phyloP scores from a whole-genome alignment of 2,888 invertebrate genomes.

The Furcula furcula region DNA sequence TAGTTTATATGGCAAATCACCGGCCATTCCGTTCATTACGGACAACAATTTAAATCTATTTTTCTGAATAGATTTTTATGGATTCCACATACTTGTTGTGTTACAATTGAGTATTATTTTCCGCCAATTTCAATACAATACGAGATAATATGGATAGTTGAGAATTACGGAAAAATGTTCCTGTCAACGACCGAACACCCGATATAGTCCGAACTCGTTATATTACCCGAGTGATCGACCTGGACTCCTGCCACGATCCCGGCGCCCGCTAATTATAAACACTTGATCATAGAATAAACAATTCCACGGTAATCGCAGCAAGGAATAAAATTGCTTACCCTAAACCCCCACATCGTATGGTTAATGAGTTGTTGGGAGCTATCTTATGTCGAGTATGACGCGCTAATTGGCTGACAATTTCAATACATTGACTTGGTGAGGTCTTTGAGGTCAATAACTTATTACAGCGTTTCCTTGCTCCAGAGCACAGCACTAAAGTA shows the following conservation, averaged over 20 bases:
- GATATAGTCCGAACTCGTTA: slow-evolving; percentile 71
- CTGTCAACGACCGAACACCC: slow-evolving; percentile 74
- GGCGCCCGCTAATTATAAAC: slow-evolving; percentile 70
- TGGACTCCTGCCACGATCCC: slow-evolving; percentile 73
- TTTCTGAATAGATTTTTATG: no score
- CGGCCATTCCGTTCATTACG: no score
- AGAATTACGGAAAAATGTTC: slow-evolving; percentile 48
- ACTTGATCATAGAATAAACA: slow-evolving; percentile 52
- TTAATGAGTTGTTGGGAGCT: slow-evolving; percentile 42
- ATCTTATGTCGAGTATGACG: slow-evolving; percentile 44
- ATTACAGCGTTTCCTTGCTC: slow-evolving; percentile 7
- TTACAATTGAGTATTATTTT: neutral
- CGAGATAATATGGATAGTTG: slow-evolving; percentile 10
- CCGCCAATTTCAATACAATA: neutral
- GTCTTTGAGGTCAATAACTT: slow-evolving; percentile 36
- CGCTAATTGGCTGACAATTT: slow-evolving; percentile 39
- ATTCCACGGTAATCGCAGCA: slow-evolving; percentile 53
- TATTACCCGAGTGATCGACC: slow-evolving; percentile 74
- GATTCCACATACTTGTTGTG: no score
- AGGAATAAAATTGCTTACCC: slow-evolving; percentile 53
- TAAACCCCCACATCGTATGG: slow-evolving; percentile 27
- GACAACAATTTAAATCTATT: no score
- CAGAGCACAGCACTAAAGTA: slow-evolving; percentile 1
- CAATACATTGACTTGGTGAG: slow-evolving; percentile 40
- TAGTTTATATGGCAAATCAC: no score